A percentile compares a stretch with the other conserved stretches of the same genome.
Evolutionary conservation across 2,888 invertebrate genomes (phyloP).

Genomic region (Dasypolia templi): DNA sequence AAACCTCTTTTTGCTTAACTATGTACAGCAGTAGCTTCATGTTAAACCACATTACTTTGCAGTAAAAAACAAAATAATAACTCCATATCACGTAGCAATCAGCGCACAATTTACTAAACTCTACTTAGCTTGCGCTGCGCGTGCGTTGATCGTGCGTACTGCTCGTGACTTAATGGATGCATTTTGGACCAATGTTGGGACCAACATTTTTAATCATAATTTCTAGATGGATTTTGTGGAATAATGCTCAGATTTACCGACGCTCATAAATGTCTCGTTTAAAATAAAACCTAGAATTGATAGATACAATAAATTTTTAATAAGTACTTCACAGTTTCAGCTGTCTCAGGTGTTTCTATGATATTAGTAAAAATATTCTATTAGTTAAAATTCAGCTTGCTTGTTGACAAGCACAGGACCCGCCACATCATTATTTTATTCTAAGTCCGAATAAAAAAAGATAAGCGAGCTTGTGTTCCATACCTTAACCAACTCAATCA

Average conservation of each 20-base stretch:
- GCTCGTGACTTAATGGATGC: conserved; percentile 79
- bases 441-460: neutral
- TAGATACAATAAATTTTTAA: conserved; percentile 20
- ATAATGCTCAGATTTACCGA: neutral
- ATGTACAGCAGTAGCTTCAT: conserved; percentile 54
- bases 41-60: conserved; percentile 60
- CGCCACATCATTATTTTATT: neutral
- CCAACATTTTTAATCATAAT: conserved; percentile 43
- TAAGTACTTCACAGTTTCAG: conserved; percentile 3
- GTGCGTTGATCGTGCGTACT: conserved; percentile 82
- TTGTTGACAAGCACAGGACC: neutral
- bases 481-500: conserved; percentile 31
- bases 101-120: conserved; percentile 78
- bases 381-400: neutral
- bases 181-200: conserved; percentile 53
- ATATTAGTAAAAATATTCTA: conserved; percentile 26
- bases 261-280: neutral
- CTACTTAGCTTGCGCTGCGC: conserved; percentile 84
- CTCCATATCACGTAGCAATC: conserved; percentile 77
- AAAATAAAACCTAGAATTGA: conserved; percentile 18
- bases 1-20: conserved; percentile 37
- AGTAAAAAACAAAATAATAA: conserved; percentile 66
- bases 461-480: neutral
- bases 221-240: conserved; percentile 5
- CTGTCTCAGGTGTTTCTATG: conserved; percentile 4